A percentile compares a stretch with the other conserved stretches of the same genome.
Evolutionary conservation across 2,888 invertebrate species (phyloP).

Genomic region (Scrobipalpa costella): DNA sequence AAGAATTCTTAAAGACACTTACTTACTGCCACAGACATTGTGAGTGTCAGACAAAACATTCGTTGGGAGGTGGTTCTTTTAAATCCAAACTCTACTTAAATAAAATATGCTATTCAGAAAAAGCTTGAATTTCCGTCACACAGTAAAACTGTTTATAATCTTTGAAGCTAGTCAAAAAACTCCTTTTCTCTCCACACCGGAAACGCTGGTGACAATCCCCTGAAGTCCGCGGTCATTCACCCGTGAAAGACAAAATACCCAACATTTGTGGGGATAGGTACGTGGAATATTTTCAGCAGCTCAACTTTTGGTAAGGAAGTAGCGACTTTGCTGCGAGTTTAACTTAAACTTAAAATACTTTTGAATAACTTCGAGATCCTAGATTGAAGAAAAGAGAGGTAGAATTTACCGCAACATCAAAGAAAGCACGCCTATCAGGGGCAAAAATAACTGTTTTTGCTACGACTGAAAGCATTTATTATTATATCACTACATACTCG

Average conservation of each 20-base stretch:
- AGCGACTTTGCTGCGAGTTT: constrained; percentile 1
- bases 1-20: too few species aligned
- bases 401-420: not conserved
- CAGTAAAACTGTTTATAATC: not conserved
- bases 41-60: too few species aligned
- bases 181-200: constrained; percentile 14
- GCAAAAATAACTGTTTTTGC: too few species aligned
- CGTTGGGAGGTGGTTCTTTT: too few species aligned
- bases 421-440: not conserved
- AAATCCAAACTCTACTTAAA: too few species aligned
- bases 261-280: not conserved
- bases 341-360: not conserved
- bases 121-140: too few species aligned
- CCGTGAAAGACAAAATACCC: not conserved
- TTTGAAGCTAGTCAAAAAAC: not conserved
- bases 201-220: not conserved
- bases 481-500: too few species aligned
- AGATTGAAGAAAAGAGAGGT: not conserved
- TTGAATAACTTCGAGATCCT: not conserved
- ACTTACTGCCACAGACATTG: too few species aligned
- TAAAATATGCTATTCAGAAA: too few species aligned
- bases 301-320: constrained; percentile 1
- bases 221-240: constrained; percentile 12
- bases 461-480: too few species aligned
- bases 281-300: constrained; percentile 1